Conservation (phyloP, 2,888 invertebrate species). For the Myopa tessellatipennis region DNA sequence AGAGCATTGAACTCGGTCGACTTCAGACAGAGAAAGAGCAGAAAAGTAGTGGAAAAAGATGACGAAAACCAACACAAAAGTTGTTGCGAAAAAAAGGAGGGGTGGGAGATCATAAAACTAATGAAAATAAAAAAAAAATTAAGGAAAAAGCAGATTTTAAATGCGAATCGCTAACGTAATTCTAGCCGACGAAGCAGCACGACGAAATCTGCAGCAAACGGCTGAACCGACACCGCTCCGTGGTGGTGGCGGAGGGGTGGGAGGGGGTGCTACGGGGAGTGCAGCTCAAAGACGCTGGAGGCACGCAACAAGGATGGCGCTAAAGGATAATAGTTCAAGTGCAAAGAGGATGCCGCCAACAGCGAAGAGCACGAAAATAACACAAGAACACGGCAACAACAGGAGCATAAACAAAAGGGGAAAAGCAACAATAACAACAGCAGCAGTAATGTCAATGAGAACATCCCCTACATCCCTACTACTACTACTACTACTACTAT, state of each 20-base stretch:
- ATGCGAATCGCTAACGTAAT: neutral
- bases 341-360: slow-evolving; percentile 60
- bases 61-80: slow-evolving; percentile 1
- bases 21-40: neutral
- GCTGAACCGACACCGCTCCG: neutral
- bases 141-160: neutral
- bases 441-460: neutral
- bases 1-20: slow-evolving; percentile 13
- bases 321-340: slow-evolving; percentile 65
- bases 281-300: slow-evolving; percentile 3
- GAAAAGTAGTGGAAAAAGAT: neutral
- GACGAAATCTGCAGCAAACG: neutral
- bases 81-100: neutral
- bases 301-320: slow-evolving; percentile 57
- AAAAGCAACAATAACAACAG: neutral
- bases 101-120: no score
- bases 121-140: slow-evolving; percentile 11
- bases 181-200: slow-evolving; percentile 10
- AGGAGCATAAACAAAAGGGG: neutral
- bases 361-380: neutral
- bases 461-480: neutral
- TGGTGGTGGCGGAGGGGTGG: neutral
- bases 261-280: neutral
- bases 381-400: neutral
- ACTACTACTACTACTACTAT: neutral